Base-by-base conservation (phyloP, 2,888 invertebrate genomes). In the Aplocera efformata region DNA sequence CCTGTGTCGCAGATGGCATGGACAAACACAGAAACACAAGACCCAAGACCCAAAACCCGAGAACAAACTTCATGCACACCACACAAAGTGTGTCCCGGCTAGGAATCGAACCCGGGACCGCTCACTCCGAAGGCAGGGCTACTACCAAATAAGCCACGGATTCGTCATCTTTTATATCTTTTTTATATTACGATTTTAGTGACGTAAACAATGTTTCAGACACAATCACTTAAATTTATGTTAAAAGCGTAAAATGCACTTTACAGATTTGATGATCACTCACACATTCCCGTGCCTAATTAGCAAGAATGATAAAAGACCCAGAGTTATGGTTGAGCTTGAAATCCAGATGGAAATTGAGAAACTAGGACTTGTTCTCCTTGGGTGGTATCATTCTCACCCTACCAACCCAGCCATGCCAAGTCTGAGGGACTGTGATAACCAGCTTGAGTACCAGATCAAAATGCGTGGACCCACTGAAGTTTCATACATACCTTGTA, bases 361-460 rank as follows among this genome's bases (percentile, higher is more conserved):
- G 65, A 93, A 92, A 63, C 91, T 94, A 61, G 94, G 95, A 37
- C 89, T 97, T 24, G 92, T 93, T 3, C 81, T 98, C 6, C 94
- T 98, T 2, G 98, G 98, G 5, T 98, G 98, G 98, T 98, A 98
- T 81, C 98, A 98, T 79, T 97, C 97, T 6, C 98, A 98, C 84
- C 96, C 97, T 0, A 92, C 93, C 36, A 93, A 94, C 53, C 94
- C 95, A 38, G 94, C 97, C 1, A 94, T 96, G 61, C 98, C 96
- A 48, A 97, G 94, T 62, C 90, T 92, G 42, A 89, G 96, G 36
- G 98, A 98, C 72, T 94, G 98, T 41, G 97, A 98, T 70, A 93
- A 95, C 42, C 98, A 98, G 79, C 84, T 98, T 51, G 97, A 98
- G 64, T 97, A 98, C 82, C 97, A 98, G 81, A 95, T 98, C 40